Base-by-base conservation (phyloP, 1,140 invertebrate genomes). In the Physella acuta region DNA sequence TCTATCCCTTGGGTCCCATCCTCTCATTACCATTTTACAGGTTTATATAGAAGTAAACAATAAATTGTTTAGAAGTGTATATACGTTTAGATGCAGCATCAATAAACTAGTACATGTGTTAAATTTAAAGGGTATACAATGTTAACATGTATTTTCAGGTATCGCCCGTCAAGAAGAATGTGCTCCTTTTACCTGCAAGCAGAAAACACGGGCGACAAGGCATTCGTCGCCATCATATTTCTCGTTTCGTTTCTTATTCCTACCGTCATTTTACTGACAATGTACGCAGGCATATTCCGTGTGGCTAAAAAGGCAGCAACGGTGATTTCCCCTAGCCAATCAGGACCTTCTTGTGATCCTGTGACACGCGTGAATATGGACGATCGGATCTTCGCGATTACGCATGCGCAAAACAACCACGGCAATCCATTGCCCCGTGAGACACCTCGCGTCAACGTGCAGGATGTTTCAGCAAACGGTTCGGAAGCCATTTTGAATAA, bases 281-380 rank as follows among this genome's bases (percentile, higher is more conserved):
- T 74, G 71, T 70, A 74, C 56, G 34, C 33, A 4, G 62, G 67
- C 16, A 64, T 74, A 30, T 72, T 72, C 51, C 44, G 59, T 16
- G 65, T 74, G 16, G 73, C 73, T 11, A 56, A 55, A 30, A 53
- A 67, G 30, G 59, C 73, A 53, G 66, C 66, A 3, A 37, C n/a
- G 14, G 52, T 37, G 31, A 37, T 74, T 1, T n/a, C 44, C 1
- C 73, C 73, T 14, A 33, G 62, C 0, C 58, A 63, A 1, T 33
- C 39, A 0, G 30, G 31, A 20, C 17, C 31, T 1, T 49, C 36
- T 24, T 20, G 8, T 44, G 8, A 8, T 44, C 39, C 39, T 20
- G 39, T 44, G 39, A 44, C 8, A 44, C 20, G 8, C 20, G 8
- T 11, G 8, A 20, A 11, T 8, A 44, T 44, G 8, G 39, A 44